These are phyloP conservation scores for Lasioglossum albipes DNA, from an alignment of 1,140 invertebrate genomes.

Conservation along the genomic window DNA sequence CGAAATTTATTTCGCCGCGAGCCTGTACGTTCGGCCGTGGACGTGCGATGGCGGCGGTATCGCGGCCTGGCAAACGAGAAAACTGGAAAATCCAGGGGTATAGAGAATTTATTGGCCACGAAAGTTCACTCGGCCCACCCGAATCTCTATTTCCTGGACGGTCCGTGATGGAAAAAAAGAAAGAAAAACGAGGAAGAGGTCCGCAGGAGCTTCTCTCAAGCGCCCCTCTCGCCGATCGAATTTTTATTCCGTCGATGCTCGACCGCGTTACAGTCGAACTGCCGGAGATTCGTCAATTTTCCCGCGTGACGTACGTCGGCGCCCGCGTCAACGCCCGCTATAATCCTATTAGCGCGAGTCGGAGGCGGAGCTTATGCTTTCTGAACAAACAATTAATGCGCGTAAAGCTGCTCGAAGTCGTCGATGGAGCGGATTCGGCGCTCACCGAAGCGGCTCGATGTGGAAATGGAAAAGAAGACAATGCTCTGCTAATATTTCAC, in stretches of 20 bases:
- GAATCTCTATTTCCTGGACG: background rate
- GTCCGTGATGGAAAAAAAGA: background rate
- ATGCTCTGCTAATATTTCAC: no score
- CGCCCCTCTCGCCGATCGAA: background rate
- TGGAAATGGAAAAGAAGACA: no score
- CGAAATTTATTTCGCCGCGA: slow-evolving; percentile 33
- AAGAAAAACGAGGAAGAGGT: background rate
- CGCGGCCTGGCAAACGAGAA: background rate
- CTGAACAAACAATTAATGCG: slow-evolving; percentile 17
- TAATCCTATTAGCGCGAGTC: background rate
- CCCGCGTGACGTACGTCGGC: no score
- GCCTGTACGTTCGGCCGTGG: background rate
- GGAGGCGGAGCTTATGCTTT: background rate
- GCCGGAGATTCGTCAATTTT: no score
- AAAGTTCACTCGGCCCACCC: background rate
- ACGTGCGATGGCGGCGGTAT: background rate
- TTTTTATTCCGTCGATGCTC: background rate
- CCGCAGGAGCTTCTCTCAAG: background rate
- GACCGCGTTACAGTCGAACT: background rate
- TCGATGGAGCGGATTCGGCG: background rate
- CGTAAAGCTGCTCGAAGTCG: background rate
- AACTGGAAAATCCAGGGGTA: background rate
- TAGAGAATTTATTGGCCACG: slow-evolving; percentile 32
- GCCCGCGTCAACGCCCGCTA: background rate
- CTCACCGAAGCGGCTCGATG: no score